phyloP scores from a whole-genome alignment of 2,797 vertebrate species.

The Hippocampus kuda region DNA sequence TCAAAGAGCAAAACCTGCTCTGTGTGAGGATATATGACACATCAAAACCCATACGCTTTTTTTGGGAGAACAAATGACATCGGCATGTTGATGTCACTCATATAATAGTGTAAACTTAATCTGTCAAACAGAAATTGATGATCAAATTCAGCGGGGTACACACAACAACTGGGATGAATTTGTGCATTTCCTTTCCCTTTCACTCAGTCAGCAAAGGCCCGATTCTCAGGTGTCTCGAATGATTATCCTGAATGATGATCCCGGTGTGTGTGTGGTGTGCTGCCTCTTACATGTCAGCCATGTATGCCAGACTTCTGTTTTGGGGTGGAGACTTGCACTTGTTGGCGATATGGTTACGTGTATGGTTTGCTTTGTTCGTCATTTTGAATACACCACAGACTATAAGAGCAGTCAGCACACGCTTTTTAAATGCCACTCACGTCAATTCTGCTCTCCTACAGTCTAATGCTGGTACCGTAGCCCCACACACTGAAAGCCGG shows the following conservation, averaged over 20 bases:
- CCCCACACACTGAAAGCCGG: conserved; percentile 75
- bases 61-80: not conserved
- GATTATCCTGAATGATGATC: not conserved
- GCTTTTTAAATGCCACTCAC: not conserved
- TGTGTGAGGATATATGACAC: not conserved
- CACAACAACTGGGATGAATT: not conserved
- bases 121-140: too few species aligned
- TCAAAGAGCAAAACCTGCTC: not conserved
- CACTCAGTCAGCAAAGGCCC: not conserved
- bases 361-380: too few species aligned
- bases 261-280: not conserved
- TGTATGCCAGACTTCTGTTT: too few species aligned
- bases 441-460: conserved; percentile 32
- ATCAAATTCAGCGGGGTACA: not conserved
- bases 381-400: too few species aligned
- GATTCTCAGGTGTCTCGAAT: not conserved
- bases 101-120: too few species aligned
- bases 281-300: too few species aligned
- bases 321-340: too few species aligned
- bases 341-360: too few species aligned
- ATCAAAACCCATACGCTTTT: not conserved
- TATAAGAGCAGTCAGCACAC: too few species aligned
- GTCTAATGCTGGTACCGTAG: conserved; percentile 54
- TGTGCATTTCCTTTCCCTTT: not conserved
- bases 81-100: not conserved